phyloP scores from a whole-genome alignment of 1,140 invertebrate species.

The Leptinotarsa lineolata region DNA sequence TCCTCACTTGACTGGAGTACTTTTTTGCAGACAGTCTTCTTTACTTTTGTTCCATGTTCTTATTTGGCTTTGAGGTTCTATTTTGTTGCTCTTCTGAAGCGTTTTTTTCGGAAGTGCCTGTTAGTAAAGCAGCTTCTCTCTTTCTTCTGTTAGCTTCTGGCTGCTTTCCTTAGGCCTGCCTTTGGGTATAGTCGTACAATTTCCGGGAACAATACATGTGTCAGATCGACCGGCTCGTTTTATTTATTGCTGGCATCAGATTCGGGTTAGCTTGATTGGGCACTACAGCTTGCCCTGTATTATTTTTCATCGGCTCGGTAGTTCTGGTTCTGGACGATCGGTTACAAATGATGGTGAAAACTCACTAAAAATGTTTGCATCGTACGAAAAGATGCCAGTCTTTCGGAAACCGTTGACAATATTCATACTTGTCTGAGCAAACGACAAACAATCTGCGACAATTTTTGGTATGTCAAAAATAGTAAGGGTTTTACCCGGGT shows the following conservation, averaged over 20 bases:
- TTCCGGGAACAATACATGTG: conserved; percentile 39
- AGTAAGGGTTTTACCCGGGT: conserved; percentile 56
- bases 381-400: background rate
- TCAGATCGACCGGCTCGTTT: conserved; percentile 32
- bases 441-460: background rate
- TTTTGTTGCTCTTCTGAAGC: too few relatives aligned
- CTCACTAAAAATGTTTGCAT: conserved; percentile 35
- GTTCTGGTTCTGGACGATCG: conserved; percentile 33
- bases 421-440: conserved; percentile 20
- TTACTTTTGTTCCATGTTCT: conserved; percentile 26
- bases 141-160: too few relatives aligned
- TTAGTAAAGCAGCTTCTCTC: too few relatives aligned
- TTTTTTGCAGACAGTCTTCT: conserved; percentile 38
- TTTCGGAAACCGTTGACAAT: background rate
- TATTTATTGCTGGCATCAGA: conserved; percentile 41
- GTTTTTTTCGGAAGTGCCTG: conserved; percentile 10
- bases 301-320: conserved; percentile 26
- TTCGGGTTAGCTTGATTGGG: conserved; percentile 35
- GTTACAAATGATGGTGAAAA: conserved; percentile 40
- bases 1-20: conserved; percentile 45
- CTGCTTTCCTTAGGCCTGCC: background rate
- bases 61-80: too few relatives aligned
- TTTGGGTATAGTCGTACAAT: conserved; percentile 26
- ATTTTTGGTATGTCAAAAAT: conserved; percentile 57
- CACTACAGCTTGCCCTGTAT: conserved; percentile 21